phyloP scores from a whole-genome alignment of 2,888 invertebrate species.

The Ditylenchus weischeri region DNA sequence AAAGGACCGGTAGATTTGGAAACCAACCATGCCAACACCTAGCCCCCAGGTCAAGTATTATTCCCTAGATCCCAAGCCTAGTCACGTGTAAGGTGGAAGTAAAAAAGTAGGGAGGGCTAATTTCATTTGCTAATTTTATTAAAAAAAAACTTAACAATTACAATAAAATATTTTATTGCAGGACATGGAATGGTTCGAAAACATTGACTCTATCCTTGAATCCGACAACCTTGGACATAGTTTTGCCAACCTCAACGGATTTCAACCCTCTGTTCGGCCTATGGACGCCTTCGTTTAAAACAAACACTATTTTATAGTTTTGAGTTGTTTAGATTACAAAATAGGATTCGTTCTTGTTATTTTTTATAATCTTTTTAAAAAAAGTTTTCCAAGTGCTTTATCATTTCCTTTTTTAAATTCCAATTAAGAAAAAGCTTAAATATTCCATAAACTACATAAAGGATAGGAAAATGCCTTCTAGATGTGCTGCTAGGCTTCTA shows the following conservation, averaged over 20 bases:
- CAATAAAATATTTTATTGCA: neutral
- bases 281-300: slow-evolving; percentile 3
- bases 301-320: neutral
- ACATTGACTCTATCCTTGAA: slow-evolving; percentile 13
- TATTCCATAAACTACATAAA: neutral
- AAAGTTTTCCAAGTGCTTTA: neutral
- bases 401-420: slow-evolving; percentile 7
- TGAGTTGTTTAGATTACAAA: neutral
- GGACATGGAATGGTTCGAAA: slow-evolving; percentile 17
- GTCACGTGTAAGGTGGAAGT: too few relatives aligned
- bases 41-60: too few relatives aligned
- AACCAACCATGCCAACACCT: too few relatives aligned
- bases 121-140: too few relatives aligned
- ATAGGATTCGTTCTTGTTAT: slow-evolving; percentile 2
- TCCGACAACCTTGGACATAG: neutral
- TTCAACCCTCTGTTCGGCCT: neutral
- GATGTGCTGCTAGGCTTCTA: too few relatives aligned
- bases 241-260: neutral
- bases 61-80: too few relatives aligned
- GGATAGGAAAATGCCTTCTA: too few relatives aligned
- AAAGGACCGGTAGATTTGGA: too few relatives aligned
- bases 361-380: neutral
- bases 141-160: too few relatives aligned
- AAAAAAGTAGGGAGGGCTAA: too few relatives aligned
- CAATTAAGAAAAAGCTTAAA: slow-evolving; percentile 3